phyloP scores from a whole-genome alignment of 2,888 invertebrate species.

The Philopedon plagiatum region DNA sequence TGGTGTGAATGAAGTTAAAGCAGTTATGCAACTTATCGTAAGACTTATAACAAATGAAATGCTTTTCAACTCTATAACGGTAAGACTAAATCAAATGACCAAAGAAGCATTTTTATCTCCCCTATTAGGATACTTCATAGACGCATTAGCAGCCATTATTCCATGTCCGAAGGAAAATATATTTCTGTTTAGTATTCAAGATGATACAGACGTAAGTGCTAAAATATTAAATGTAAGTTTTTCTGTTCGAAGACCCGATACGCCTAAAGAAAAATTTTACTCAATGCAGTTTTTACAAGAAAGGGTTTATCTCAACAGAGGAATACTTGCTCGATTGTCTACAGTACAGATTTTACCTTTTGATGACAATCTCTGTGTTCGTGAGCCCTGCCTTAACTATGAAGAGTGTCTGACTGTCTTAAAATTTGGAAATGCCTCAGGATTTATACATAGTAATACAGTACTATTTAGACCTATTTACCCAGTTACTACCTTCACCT shows the following conservation, averaged over 20 bases:
- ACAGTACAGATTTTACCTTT: constrained; percentile 93
- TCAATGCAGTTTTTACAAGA: constrained; percentile 92
- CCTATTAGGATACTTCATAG: constrained; percentile 87
- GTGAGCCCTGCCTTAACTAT: constrained; percentile 95
- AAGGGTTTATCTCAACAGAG: constrained; percentile 92
- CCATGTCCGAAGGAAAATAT: constrained; percentile 94
- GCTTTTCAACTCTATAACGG: constrained; percentile 94
- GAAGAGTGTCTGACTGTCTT: constrained; percentile 93
- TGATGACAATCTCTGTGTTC: constrained; percentile 95
- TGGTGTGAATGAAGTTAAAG: constrained; percentile 93
- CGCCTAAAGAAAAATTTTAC: constrained; percentile 85
- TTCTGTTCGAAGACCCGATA: constrained; percentile 87
- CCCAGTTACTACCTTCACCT: constrained; percentile 94
- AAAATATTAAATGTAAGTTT: constrained; percentile 95
- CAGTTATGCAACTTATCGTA: constrained; percentile 92
- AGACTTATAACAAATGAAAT: constrained; percentile 94
- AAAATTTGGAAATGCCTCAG: constrained; percentile 93
- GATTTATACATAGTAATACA: constrained; percentile 89
- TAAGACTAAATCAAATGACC: constrained; percentile 93
- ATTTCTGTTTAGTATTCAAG: constrained; percentile 92
- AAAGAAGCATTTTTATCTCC: constrained; percentile 93
- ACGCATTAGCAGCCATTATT: constrained; percentile 92
- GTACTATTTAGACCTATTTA: constrained; percentile 95
- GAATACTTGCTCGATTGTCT: constrained; percentile 87
- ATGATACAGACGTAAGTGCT: constrained; percentile 90